Conservation (phyloP, 1,140 invertebrate species). For the Hycleus cichorii region DNA sequence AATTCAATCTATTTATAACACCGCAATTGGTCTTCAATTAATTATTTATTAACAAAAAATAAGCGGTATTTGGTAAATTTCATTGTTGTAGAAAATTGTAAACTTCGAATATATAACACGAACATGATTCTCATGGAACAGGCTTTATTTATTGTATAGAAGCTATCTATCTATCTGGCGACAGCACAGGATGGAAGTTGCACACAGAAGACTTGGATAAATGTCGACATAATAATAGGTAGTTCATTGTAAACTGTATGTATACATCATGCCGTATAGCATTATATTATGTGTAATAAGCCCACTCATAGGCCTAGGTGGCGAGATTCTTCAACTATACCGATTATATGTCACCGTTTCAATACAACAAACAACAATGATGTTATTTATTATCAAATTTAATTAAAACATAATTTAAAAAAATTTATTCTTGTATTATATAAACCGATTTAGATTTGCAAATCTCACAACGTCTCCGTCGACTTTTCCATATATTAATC, state of each 20-base stretch:
- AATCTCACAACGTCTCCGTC: too few relatives aligned
- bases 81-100: not conserved
- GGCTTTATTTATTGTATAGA: conserved; percentile 18
- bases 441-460: too few relatives aligned
- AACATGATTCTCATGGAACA: conserved; percentile 8
- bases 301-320: not conserved
- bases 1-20: too few relatives aligned
- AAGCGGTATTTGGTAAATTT: too few relatives aligned
- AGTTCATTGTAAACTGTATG: conserved; percentile 20
- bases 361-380: not conserved
- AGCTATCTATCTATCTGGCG: conserved; percentile 22
- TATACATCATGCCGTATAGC: conserved; percentile 18
- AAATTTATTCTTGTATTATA: too few relatives aligned
- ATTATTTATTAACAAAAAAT: too few relatives aligned
- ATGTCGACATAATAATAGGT: conserved; percentile 20
- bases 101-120: not conserved
- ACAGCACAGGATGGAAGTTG: conserved; percentile 18
- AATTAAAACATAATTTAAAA: too few relatives aligned
- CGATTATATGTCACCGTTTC: not conserved
- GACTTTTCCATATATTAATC: too few relatives aligned
- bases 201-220: conserved; percentile 16
- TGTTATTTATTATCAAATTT: too few relatives aligned
- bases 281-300: conserved; percentile 18
- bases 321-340: not conserved
- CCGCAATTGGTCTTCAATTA: too few relatives aligned